Base-by-base conservation (phyloP, 2,113 vertebrate genomes). In the Chroicocephalus ridibundus region DNA sequence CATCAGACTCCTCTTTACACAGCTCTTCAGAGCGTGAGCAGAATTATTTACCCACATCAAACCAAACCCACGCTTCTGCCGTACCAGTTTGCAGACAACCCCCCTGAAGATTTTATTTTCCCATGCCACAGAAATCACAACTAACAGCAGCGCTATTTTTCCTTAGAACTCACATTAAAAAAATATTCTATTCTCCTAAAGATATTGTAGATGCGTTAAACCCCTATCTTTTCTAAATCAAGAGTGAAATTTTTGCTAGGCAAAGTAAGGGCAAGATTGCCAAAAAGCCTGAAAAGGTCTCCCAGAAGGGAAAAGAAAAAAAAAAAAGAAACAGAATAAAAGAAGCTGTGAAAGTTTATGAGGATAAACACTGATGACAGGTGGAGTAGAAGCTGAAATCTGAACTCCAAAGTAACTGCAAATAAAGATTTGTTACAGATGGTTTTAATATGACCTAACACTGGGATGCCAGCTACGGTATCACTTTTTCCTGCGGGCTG, bases 351-450 rank as follows among this genome's bases (percentile, higher is more conserved):
- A 96, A 94, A 44, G 68, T 82, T 84, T 96, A 89, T 74, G 91
- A 96, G 97, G 97, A 96, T 97, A 97, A 97, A 96, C 96, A 95
- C 57, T 72, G 97, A 78, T 97, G 98, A 98, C 98, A 98, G 98
- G 97, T 97, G 98, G 97, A 96, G 94, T 88, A 90, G 96, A 71
- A 90, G 94, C 94, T 94, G 98, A 98, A 98, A 98, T 88, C 40
- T n/a, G 96, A 98, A 94, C 98, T 94, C 81, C 81, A 92, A 89
- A 97, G 98, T 97, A 97, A 97, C 98, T 94, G 97, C 97, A 98
- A 96, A 95, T 96, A 94, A 97, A 98, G 98, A 98, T 97, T 96
- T 94, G 75, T 87, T 95, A 97, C 98, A 98, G 97, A 96, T 97
- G 98, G 97, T 92, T 97, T 72, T 71, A 97, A 96, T 96, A 95